Evolutionary conservation across 2,888 invertebrate species (phyloP), one percentile per base, ranked within the genome.

Genomic region (Dryococelus australis): DNA sequence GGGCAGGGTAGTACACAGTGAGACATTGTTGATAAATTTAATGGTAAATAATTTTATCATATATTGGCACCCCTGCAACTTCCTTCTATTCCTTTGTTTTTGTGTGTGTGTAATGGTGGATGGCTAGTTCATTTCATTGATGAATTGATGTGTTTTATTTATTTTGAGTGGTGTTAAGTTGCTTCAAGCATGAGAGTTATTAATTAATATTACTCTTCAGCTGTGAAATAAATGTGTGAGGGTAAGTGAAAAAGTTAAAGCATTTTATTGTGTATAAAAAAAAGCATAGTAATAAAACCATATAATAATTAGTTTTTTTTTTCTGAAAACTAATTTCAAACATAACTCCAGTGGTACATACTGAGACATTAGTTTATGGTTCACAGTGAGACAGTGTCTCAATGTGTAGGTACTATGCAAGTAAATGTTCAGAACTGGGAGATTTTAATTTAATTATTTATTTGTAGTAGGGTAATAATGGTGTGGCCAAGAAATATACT

Each of bases 101-200:
- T 65, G 65, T 65, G n/a, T n/a, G 65, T 65, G 65, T 65, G 65
- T 20, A 65, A 20, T 65, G 65, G 65, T 65, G 65, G 65, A 65
- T 65, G 65, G 65, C 65, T 65, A 65, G 10, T 65, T 65, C 5
- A 24, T 65, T 65, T 65, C 20, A 65, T 65, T 65, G 65, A 65
- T 65, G 65, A 65, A 47, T 65, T 65, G 16, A 16, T 9, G 65
- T 65, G 65, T 65, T 65, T 65, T 65, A 65, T 16, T 65, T 65
- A 65, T 65, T 65, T 65, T 65, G 10, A 65, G 65, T 65, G 65
- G 65, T 65, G 65, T 65, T 65, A 65, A 65, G 65, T 65, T 65
- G 16, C 65, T 65, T 65, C 65, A 65, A 13, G 65, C 16, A 65
- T 65, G 65, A 65, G 8, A 12, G 8, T 65, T 12, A 65, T 5